Base-by-base conservation (phyloP, 1,140 invertebrate genomes). In the Apocrypta bakeri region DNA sequence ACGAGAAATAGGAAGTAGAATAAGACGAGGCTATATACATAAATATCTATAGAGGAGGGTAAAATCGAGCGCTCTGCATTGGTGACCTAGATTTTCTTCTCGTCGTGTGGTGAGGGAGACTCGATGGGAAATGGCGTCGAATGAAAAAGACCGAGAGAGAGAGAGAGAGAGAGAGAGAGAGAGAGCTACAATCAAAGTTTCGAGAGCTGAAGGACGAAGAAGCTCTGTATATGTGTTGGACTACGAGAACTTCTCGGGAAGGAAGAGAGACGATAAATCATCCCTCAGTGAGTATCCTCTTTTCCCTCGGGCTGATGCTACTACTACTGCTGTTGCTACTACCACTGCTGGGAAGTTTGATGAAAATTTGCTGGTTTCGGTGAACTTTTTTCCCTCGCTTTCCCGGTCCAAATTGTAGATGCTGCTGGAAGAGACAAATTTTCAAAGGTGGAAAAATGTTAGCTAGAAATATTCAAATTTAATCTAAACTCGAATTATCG, bases 131-230 rank as follows among this genome's bases (percentile, higher is more conserved):
- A 73, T n/a, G 48, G 48, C n/a, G 48, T 56, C 48, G 48, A 17
- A 9, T 9, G 48, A 56, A 56, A 56, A 56, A 56, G n/a, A 31
- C 7, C 4, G 42, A 14, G 31, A 33, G 14, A 14, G 42, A 4
- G 69, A 71, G 31, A 37, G 71, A n/a, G n/a, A n/a, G n/a, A 31
- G 14, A 14, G 42, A 14, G 31, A 33, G 14, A 14, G 42, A 4
- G 69, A 71, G 31, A 37, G 71, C 33, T 73, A 73, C 71, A 73
- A 73, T 73, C 71, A 73, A 73, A 73, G 71, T 73, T 73, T 73
- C 71, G 69, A 56, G n/a, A 56, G 48, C 48, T 21, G 48, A 56
- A 56, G 48, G 48, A 56, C 48, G 48, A n/a, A 56, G 48, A 56
- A 56, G 48, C 48, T 56, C 17, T 6, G 21, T 56, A 17, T n/a